Conservation (phyloP, 2,113 vertebrate genomes). For the Oncorhynchus nerka region DNA sequence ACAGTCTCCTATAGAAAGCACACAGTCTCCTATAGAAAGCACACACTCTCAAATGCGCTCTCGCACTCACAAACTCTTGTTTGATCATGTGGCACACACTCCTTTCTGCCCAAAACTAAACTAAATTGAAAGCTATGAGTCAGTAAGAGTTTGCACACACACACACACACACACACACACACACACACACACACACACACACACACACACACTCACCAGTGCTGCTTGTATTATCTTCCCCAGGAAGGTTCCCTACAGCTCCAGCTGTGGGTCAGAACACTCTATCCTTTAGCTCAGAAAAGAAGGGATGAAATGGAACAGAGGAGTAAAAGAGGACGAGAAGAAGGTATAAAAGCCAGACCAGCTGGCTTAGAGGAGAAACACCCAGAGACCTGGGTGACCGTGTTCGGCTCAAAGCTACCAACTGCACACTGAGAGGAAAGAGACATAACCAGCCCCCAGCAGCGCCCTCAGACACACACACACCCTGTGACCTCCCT, state of each 20-base stretch:
- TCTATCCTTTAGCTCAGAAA: constrained; percentile 54
- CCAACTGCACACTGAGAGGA: constrained; percentile 31
- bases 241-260: constrained; percentile 66
- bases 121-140: neutral
- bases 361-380: constrained; percentile 67
- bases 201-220: constrained; percentile 44
- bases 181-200: neutral
- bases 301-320: constrained; percentile 28
- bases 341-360: constrained; percentile 64
- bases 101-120: neutral
- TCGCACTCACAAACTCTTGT: neutral
- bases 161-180: neutral
- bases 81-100: neutral
- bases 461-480: constrained; percentile 23
- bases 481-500: constrained; percentile 44
- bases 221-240: constrained; percentile 51
- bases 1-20: no score
- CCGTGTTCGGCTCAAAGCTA: constrained; percentile 50
- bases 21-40: neutral
- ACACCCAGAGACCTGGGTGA: constrained; percentile 49
- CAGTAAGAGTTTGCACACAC: no score
- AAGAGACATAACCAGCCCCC: constrained; percentile 17
- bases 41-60: neutral
- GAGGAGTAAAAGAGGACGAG: constrained; percentile 41
- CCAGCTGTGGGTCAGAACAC: constrained; percentile 60